phyloP scores from a whole-genome alignment of 2,888 invertebrate species.

The Ochlodes sylvanus region DNA sequence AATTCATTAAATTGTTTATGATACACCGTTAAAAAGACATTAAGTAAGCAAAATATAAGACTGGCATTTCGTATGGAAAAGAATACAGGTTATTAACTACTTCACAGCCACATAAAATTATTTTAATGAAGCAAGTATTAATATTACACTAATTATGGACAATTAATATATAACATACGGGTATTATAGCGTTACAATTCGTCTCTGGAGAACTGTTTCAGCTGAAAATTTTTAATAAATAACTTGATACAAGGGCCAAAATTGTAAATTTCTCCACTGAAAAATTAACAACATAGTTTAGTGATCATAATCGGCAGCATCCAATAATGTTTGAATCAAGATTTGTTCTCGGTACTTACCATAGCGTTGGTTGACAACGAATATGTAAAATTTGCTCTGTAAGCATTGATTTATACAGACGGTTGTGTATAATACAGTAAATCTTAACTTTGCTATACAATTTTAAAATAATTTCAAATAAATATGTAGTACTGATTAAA shows the following conservation, averaged over 20 bases:
- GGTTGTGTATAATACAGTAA: too few relatives aligned
- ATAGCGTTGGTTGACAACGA: not conserved
- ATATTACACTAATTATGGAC: constrained; percentile 45
- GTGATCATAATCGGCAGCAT: not conserved
- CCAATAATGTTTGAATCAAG: not conserved
- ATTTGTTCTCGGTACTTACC: not conserved
- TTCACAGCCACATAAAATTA: constrained; percentile 76
- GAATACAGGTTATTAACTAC: constrained; percentile 60
- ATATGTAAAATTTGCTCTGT: not conserved
- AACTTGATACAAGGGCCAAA: not conserved
- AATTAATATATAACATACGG: constrained; percentile 32
- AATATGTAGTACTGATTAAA: too few relatives aligned
- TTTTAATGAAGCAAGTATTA: constrained; percentile 53
- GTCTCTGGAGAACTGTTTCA: not conserved
- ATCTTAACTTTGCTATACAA: too few relatives aligned
- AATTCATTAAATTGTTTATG: constrained; percentile 9
- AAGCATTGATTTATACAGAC: too few relatives aligned
- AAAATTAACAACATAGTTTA: not conserved
- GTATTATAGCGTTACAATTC: not conserved
- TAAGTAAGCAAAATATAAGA: constrained; percentile 35
- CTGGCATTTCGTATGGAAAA: constrained; percentile 50
- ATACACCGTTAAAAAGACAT: constrained; percentile 3
- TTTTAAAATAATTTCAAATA: too few relatives aligned
- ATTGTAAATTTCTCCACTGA: not conserved
- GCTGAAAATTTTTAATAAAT: not conserved